Conservation (phyloP, 2,113 vertebrate genomes). For the Prolemur simus region DNA sequence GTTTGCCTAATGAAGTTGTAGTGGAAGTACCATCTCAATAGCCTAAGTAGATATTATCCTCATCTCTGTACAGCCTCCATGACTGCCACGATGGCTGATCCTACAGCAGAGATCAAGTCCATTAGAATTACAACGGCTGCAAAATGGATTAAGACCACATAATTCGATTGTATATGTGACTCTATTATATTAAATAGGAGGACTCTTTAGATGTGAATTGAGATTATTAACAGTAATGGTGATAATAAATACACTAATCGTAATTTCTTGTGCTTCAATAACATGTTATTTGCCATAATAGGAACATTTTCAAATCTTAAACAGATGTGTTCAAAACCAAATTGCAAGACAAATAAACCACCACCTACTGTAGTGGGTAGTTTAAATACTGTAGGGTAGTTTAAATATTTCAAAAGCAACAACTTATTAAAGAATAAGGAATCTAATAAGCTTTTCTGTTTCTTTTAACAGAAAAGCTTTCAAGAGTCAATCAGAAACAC, state of each 20-base stretch:
- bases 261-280: constrained; percentile 41
- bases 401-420: constrained; percentile 70
- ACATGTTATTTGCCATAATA: background rate
- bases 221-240: constrained; percentile 34
- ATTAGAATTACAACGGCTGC: background rate
- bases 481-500: constrained; percentile 31
- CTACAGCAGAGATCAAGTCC: background rate
- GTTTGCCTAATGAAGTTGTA: background rate
- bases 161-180: background rate
- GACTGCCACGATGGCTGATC: background rate
- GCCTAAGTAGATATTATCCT: background rate
- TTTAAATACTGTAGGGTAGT: background rate
- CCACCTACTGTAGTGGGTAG: background rate
- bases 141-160: accelerated
- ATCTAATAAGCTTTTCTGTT: constrained; percentile 51
- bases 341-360: constrained; percentile 68
- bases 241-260: constrained; percentile 27
- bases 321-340: constrained; percentile 11
- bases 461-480: constrained; percentile 80
- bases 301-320: background rate
- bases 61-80: background rate
- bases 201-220: background rate
- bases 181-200: background rate
- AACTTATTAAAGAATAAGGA: constrained; percentile 76
- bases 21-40: background rate